Percentiles rank a stretch among this genome's conserved stretches.
These are phyloP conservation scores for Eulimnadia texana DNA, from an alignment of 1,140 invertebrate species.

Conservation along the genomic window DNA sequence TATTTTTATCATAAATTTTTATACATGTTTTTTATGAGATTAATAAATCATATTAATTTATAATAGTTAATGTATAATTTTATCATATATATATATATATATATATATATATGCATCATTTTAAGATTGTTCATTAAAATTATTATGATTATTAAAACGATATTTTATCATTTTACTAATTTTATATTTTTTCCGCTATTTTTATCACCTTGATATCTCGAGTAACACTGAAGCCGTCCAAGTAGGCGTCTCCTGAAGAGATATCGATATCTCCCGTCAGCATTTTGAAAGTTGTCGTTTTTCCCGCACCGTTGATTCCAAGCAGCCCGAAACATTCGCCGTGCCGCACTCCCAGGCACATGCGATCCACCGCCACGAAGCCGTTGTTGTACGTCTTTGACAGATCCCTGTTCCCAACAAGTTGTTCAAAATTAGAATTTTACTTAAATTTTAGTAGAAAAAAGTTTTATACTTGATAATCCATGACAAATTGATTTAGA, in stretches of 20 bases:
- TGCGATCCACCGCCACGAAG: constrained; percentile 51
- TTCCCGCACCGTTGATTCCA: constrained; percentile 66
- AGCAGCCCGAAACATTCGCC: constrained; percentile 79
- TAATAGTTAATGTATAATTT: too few species aligned
- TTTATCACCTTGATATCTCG: constrained; percentile 31
- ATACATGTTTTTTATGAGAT: too few species aligned
- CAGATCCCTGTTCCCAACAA: constrained; percentile 27
- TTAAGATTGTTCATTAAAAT: too few species aligned
- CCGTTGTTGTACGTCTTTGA: constrained; percentile 47
- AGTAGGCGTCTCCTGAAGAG: constrained; percentile 43
- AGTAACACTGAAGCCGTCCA: constrained; percentile 31
- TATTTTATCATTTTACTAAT: too few species aligned
- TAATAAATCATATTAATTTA: too few species aligned
- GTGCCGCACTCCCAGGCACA: constrained; percentile 44
- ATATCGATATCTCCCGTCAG: constrained; percentile 60
- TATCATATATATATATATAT: too few species aligned
- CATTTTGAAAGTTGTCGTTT: constrained; percentile 80
- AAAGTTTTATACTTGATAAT: constrained; percentile 17
- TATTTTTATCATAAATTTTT: too few species aligned
- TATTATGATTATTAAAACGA: too few species aligned
- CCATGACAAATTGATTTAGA: too few species aligned
- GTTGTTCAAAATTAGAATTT: not conserved
- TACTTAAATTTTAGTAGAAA: too few species aligned
- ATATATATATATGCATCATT: too few species aligned
- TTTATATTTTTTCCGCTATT: too few species aligned